Evolutionary conservation across 2,888 invertebrate species (phyloP).

Genomic region (Drosophila borealis): DNA sequence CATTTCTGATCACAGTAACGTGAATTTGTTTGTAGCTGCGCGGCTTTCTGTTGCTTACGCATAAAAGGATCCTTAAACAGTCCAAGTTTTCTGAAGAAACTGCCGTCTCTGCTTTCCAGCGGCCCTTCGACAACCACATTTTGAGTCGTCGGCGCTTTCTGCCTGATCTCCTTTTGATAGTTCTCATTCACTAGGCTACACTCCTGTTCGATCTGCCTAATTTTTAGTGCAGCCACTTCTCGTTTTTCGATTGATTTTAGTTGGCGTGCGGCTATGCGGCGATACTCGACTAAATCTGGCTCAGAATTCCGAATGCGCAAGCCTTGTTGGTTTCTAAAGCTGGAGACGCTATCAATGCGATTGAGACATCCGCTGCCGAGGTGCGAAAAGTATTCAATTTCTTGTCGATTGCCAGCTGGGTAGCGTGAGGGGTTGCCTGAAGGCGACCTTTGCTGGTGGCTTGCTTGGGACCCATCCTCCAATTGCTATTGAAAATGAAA

Average conservation of each 20-base stretch:
- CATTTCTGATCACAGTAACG: neutral
- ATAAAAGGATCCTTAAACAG: neutral
- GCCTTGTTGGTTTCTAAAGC: constrained; percentile 6
- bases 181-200: no score
- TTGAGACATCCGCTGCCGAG: constrained; percentile 14
- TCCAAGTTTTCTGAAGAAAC: constrained; percentile 9
- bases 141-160: neutral
- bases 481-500: neutral
- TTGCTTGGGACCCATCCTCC: no score
- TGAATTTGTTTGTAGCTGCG: no score
- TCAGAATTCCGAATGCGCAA: constrained; percentile 1
- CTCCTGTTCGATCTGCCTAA: neutral
- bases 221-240: neutral
- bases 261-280: constrained; percentile 12
- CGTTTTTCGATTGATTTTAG: neutral
- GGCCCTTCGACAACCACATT: neutral
- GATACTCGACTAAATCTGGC: constrained; percentile 15
- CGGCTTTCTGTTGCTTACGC: neutral
- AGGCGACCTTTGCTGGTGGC: neutral
- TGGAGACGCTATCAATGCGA: constrained; percentile 31
- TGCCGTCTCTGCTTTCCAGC: neutral
- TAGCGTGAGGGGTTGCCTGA: neutral
- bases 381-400: neutral
- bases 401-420: no score
- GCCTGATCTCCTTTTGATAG: neutral